Conservation (phyloP, 2,888 invertebrate species). For the Hetaerina titia region DNA sequence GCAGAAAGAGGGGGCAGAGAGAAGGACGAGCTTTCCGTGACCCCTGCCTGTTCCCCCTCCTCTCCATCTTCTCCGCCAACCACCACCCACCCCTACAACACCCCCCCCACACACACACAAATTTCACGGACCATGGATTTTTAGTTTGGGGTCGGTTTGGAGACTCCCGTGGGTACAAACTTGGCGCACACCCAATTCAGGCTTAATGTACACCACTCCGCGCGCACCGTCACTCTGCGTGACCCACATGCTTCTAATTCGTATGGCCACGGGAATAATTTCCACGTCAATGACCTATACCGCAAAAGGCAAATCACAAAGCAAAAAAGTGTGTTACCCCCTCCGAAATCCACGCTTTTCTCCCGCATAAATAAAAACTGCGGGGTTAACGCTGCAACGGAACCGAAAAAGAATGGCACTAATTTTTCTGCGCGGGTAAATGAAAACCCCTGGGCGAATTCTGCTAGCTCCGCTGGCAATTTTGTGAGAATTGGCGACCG, state of each 20-base stretch:
- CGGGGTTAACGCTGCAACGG: conserved; percentile 15
- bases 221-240: conserved; percentile 40
- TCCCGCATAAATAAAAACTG: not conserved
- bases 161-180: conserved; percentile 43
- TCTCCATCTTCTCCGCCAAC: not conserved
- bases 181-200: conserved; percentile 52
- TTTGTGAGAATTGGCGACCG: not conserved
- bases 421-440: not conserved
- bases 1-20: not conserved
- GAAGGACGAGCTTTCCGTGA: not conserved
- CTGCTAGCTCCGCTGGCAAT: not conserved
- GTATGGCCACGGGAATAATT: conserved; percentile 32
- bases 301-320: conserved; percentile 54
- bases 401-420: not conserved
- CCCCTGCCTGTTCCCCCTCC: not conserved
- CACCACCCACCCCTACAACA: not conserved
- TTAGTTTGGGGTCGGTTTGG: conserved; percentile 54
- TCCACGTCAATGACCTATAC: conserved; percentile 44
- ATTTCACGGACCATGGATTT: conserved; percentile 56
- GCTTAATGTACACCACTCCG: conserved; percentile 44
- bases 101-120: not conserved
- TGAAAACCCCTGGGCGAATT: not conserved
- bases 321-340: not conserved
- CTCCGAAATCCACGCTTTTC: not conserved
- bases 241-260: conserved; percentile 58